Conservation (phyloP, 2,113 vertebrate species). For the Alexandromys fortis region DNA sequence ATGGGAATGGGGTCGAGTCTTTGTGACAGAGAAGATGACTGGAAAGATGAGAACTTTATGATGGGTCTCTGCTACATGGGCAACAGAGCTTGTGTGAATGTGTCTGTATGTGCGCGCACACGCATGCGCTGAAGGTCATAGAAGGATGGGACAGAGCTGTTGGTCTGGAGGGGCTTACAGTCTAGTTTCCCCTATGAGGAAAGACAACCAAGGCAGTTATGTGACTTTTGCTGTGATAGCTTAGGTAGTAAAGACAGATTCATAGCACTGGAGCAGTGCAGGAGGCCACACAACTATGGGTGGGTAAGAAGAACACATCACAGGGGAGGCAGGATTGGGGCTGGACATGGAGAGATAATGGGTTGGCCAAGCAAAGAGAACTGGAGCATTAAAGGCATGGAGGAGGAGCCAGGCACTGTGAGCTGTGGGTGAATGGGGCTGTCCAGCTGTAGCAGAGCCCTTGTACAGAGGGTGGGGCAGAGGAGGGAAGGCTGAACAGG, state of each 20-base stretch:
- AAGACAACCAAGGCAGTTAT: background rate
- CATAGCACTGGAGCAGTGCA: background rate
- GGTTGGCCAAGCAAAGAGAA: background rate
- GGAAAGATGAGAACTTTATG: background rate
- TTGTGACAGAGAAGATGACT: background rate
- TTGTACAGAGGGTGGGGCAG: background rate
- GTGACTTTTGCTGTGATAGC: background rate
- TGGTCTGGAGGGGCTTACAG: background rate
- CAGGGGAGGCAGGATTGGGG: background rate
- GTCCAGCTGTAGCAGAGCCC: background rate
- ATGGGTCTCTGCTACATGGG: background rate
- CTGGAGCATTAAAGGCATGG: rapidly evolving
- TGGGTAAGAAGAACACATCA: background rate
- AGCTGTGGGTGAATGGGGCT: background rate
- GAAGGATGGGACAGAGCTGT: background rate
- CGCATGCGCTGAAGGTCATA: too few relatives aligned
- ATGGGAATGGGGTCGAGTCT: background rate
- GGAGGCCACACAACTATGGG: background rate
- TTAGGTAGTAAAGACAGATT: background rate
- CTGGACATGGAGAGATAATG: background rate
- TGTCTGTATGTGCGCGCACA: background rate
- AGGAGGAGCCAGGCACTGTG: background rate
- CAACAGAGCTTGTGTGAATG: rapidly evolving
- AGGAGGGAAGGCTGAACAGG: background rate
- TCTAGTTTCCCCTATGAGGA: background rate